Base-by-base conservation (phyloP, 2,113 vertebrate species). In the Leuciscus idus region DNA sequence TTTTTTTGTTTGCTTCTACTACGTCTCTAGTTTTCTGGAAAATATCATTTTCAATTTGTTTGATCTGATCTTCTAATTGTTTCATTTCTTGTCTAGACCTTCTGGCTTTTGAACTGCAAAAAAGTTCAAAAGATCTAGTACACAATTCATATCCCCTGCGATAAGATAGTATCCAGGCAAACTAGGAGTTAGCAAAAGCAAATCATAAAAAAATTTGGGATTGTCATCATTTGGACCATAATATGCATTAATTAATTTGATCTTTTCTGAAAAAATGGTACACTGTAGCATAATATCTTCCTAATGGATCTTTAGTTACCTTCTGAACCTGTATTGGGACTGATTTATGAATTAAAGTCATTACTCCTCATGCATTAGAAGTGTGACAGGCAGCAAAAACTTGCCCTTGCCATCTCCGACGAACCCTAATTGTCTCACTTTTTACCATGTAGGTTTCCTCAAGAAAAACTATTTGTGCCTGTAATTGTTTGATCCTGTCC, bases 311-410 rank as follows among this genome's bases (percentile, higher is more conserved):
- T n/a, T 43, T 86, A 30, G 23, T 74, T 74, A 73, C 36, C 28
- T 86, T 81, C 4, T 28, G 19, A 39, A 81, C 21, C 30, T 70
- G 61, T 26, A 73, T 39, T 26, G 26, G 26, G 26, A 26, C 1
- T 26, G 26, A 26, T 26, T 57, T 73, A 59, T 73, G 64, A 80
- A 85, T 59, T 36, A 80, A 59, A 43, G 4, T 79, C 19, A 79
- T 73, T 30, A 30, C 33, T 33, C 33, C 33, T 33, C 2, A 0
- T 33, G 33, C 33, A 33, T 33, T 33, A 33, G 33, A 33, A 30
- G 0, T 33, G 33, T 33, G 33, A 33, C 33, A 33, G 33, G 33
- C 33, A 33, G 33, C 33, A 33, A 33, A 33, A 33, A 33, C 33
- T 33, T 33, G 33, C 2, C 33, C 33, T 33, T 3, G 33, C 33